Conservation (phyloP, 1,140 invertebrate genomes). For the Dufourea novaeangliae region DNA sequence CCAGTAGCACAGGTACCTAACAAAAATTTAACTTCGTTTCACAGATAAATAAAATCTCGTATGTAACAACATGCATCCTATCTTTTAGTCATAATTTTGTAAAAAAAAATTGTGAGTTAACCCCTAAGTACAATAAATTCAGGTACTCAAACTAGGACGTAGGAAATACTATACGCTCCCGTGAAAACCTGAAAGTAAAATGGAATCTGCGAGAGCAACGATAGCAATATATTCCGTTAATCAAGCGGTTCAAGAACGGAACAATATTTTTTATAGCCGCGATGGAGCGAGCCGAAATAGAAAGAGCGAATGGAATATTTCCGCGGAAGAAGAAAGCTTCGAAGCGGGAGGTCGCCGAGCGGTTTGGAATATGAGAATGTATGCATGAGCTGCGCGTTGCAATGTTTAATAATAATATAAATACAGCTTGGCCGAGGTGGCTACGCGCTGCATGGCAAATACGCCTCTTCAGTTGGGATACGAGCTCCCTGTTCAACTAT, state of each 20-base stretch:
- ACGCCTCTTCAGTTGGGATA: conserved; percentile 58
- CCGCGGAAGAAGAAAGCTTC: conserved; percentile 22
- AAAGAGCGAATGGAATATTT: conserved; percentile 55
- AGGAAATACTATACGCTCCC: neutral
- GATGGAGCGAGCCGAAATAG: conserved; percentile 27
- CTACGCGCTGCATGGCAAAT: conserved; percentile 53
- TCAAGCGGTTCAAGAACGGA: conserved; percentile 17
- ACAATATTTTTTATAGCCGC: conserved; percentile 32
- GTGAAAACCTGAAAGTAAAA: neutral
- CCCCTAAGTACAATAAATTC: too few relatives aligned
- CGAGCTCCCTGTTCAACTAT: conserved; percentile 63
- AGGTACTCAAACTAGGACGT: neutral
- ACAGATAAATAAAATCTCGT: too few relatives aligned
- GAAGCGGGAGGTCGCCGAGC: conserved; percentile 27
- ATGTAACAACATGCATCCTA: too few relatives aligned
- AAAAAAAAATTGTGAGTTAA: neutral
- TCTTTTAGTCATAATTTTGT: too few relatives aligned
- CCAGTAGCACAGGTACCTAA: too few relatives aligned
- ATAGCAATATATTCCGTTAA: conserved; percentile 34
- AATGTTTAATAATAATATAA: conserved; percentile 78
- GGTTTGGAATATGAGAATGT: conserved; percentile 71
- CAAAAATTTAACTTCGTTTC: too few relatives aligned
- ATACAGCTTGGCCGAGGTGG: conserved; percentile 61
- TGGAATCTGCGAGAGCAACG: neutral
- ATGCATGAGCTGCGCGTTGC: conserved; percentile 72